These are phyloP conservation scores for Antrozous pallidus DNA, from an alignment of 2,797 vertebrate genomes.

Conservation along the genomic window DNA sequence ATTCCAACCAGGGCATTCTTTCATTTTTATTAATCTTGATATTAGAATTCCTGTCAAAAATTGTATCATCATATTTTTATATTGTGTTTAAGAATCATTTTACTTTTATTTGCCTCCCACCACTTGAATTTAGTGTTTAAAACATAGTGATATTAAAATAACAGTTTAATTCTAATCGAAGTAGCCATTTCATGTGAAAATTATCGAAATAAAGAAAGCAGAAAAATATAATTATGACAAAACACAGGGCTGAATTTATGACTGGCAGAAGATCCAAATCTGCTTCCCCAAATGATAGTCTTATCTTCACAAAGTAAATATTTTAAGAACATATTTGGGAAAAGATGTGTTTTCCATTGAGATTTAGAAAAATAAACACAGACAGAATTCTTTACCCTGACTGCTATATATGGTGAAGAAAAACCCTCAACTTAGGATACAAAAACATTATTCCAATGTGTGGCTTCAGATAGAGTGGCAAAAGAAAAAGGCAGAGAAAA, in stretches of 20 bases:
- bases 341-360: slow-evolving; percentile 47
- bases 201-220: slow-evolving; percentile 35
- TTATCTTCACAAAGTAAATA: slow-evolving; percentile 52
- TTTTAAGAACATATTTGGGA: neutral
- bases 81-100: neutral
- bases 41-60: neutral
- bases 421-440: neutral
- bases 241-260: slow-evolving; percentile 16
- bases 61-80: neutral
- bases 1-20: too few species aligned
- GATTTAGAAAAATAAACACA: slow-evolving; percentile 38
- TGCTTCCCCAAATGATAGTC: neutral
- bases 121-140: neutral
- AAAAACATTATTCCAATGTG: slow-evolving; percentile 27
- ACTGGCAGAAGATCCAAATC: neutral
- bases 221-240: neutral
- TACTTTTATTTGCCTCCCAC: neutral
- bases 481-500: neutral
- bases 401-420: slow-evolving; percentile 26
- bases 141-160: neutral
- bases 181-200: neutral
- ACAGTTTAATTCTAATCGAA: slow-evolving; percentile 46
- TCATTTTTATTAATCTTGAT: neutral
- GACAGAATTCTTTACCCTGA: slow-evolving; percentile 7
- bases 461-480: slow-evolving; percentile 17